These are phyloP conservation scores for Nudaria mundana DNA, from an alignment of 2,888 invertebrate genomes.

Conservation along the genomic window DNA sequence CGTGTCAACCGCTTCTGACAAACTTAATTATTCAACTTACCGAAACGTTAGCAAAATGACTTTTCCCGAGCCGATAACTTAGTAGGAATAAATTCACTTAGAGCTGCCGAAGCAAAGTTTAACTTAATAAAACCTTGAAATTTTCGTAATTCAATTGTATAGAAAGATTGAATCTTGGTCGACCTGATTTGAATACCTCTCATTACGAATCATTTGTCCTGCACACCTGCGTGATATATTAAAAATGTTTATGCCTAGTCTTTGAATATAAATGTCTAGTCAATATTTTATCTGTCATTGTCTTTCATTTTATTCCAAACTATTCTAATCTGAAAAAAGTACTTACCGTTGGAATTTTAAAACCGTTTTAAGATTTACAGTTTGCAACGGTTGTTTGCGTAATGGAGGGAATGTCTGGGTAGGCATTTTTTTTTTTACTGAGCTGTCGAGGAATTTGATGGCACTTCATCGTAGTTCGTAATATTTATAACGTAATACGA, in stretches of 20 bases:
- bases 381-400: constrained; percentile 3
- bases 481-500: too few species aligned
- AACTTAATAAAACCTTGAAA: constrained; percentile 80
- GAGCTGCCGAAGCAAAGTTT: constrained; percentile 76
- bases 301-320: background rate
- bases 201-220: constrained; percentile 66
- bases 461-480: background rate
- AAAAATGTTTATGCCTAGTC: constrained; percentile 17
- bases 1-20: constrained; percentile 78
- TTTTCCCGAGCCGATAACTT: constrained; percentile 78
- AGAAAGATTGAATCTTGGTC: constrained; percentile 64
- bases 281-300: background rate
- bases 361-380: background rate
- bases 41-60: constrained; percentile 79
- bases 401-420: constrained; percentile 8
- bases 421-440: background rate
- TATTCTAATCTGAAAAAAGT: background rate
- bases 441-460: background rate
- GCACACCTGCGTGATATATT: constrained; percentile 30
- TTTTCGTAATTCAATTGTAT: constrained; percentile 73
- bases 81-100: constrained; percentile 81
- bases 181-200: constrained; percentile 74
- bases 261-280: too few species aligned
- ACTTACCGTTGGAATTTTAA: constrained; percentile 2
- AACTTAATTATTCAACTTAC: constrained; percentile 80